Base-by-base conservation (phyloP, 2,113 vertebrate genomes). In the Lagenorhynchus albirostris region DNA sequence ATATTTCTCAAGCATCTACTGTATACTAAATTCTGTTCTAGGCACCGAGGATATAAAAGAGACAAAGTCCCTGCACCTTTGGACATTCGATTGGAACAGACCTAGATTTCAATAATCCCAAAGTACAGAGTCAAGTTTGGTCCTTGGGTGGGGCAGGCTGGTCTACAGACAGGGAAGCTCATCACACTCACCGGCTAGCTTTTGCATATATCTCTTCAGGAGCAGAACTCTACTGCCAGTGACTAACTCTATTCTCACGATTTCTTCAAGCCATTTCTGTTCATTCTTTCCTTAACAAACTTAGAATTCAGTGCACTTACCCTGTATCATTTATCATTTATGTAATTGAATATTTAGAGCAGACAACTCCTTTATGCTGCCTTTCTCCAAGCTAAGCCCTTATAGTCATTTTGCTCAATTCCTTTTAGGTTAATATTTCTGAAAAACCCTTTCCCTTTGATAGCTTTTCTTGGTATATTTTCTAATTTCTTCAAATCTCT, bases 261-360 rank as follows among this genome's bases (percentile, higher is more conserved):
- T 50, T 91, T 53, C 60, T 73, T 92, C 87, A 53, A 47, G 20
- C 73, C 80, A 74, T 89, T 60, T 87, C 90, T 81, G 55, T 93
- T 95, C 74, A 33, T 95, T 73, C 63, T 89, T 95, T 77, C n/a
- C 53, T 97, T 38, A 74, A 81, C 25, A 92, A 50, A 93, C 55
- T 85, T 53, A 92, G 44, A 96, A 71, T 89, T 85, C 67, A 79
- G 55, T 89, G 88, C 89, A 68, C 31, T 81, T 50, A 10, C 38
- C 60, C 14, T 74, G 41, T 79, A 47, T 55, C 88, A 71, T 55
- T 76, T 47, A 60, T 71, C 86, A 58, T 55, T 77, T 71, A 44
- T 76, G n/a, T 76, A 89, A 93, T 0, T 82, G 85, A 84, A 21
- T 62, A 76, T 84, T 93, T 55, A 82, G 44, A 82, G 55, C 44